phyloP scores from a whole-genome alignment of 2,797 vertebrate genomes.

The Sebastes itinus region DNA sequence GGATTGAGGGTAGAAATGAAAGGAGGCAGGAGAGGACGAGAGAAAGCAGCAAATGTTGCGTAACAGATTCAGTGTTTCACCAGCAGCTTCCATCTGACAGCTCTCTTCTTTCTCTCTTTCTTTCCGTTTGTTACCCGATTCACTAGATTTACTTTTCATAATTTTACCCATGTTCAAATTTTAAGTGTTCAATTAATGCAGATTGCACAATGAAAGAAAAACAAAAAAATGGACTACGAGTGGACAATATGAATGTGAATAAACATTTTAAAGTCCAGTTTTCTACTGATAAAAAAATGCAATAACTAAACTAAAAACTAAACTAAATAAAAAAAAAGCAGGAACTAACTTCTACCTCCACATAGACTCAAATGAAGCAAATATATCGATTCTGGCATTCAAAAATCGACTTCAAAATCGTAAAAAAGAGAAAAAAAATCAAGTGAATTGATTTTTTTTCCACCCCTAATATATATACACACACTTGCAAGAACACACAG shows the following conservation, averaged over 20 bases:
- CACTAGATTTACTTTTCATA: neutral
- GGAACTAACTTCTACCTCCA: too few species aligned
- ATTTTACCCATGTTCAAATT: neutral
- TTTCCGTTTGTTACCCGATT: neutral
- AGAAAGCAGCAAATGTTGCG: neutral
- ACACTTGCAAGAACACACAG: too few species aligned
- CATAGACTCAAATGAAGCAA: too few species aligned
- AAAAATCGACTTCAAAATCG: too few species aligned
- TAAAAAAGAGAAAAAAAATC: too few species aligned
- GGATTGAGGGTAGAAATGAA: neutral
- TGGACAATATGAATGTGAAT: neutral
- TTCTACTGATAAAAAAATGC: too few species aligned
- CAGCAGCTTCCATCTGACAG: neutral
- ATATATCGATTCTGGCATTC: too few species aligned
- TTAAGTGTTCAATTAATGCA: neutral
- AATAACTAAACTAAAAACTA: too few species aligned
- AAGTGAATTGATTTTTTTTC: too few species aligned
- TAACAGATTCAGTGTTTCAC: neutral
- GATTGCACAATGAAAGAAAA: neutral
- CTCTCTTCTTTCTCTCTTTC: neutral
- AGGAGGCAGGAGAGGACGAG: neutral
- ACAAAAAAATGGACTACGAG: neutral
- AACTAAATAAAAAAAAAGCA: too few species aligned
- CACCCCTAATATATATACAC: too few species aligned
- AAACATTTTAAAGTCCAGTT: too few species aligned